These are phyloP conservation scores for Campoplex nolae DNA, from an alignment of 2,888 invertebrate genomes.

Conservation along the genomic window DNA sequence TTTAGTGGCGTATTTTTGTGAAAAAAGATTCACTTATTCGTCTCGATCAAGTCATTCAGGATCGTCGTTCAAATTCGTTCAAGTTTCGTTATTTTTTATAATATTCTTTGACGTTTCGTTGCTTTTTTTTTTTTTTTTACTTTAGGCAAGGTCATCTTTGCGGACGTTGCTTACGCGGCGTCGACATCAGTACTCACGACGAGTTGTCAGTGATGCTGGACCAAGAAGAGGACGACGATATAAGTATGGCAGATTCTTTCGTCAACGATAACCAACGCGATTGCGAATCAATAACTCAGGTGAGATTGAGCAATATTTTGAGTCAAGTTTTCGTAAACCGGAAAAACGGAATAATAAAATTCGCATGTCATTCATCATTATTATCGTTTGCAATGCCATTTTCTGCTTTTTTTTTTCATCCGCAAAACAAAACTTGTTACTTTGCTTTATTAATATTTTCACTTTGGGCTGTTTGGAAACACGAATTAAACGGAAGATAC, in stretches of 20 bases:
- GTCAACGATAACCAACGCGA: slow-evolving; percentile 77
- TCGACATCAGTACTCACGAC: slow-evolving; percentile 86
- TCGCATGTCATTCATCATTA: slow-evolving; percentile 40
- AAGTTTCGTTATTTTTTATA: neutral
- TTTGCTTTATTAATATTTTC: neutral
- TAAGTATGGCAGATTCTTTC: slow-evolving; percentile 87
- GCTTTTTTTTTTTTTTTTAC: slow-evolving; percentile 38
- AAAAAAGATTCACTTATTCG: neutral
- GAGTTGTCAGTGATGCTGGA: slow-evolving; percentile 89
- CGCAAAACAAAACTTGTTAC: neutral
- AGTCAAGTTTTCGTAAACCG: neutral
- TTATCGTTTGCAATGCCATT: slow-evolving; percentile 2
- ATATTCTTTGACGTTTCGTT: neutral
- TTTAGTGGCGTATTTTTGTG: neutral
- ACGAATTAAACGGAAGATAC: neutral
- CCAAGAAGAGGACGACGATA: slow-evolving; percentile 90
- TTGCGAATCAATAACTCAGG: slow-evolving; percentile 77
- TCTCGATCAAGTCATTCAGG: neutral
- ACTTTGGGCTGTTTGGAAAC: neutral
- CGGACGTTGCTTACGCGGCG: slow-evolving; percentile 91
- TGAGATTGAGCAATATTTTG: slow-evolving; percentile 68
- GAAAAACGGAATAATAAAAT: neutral
- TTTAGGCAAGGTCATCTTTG: slow-evolving; percentile 93
- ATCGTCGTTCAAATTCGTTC: neutral
- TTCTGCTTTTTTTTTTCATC: neutral